phyloP scores from a whole-genome alignment of 2,113 vertebrate genomes.

The Tor tambroides region DNA sequence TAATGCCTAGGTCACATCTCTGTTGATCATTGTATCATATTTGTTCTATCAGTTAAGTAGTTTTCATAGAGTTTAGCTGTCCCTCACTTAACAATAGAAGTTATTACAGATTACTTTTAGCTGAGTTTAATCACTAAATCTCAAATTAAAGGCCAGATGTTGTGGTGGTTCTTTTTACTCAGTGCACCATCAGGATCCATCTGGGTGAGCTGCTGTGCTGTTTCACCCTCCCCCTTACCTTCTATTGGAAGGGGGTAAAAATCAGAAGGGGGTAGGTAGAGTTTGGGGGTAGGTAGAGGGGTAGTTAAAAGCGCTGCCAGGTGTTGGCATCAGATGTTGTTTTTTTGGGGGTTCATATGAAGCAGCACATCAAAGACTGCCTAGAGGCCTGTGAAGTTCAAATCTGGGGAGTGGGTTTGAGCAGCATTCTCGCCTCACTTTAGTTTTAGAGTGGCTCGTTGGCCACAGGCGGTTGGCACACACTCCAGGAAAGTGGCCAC shows the following conservation, averaged over 20 bases:
- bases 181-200: conserved; percentile 68
- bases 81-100: not conserved
- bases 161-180: conserved; percentile 17
- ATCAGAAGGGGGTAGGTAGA: conserved; percentile 61
- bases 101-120: conserved; percentile 6
- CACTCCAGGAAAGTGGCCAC: not conserved
- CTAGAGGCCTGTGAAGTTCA: conserved; percentile 68
- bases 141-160: conserved; percentile 30
- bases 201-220: conserved; percentile 66
- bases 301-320: conserved; percentile 74
- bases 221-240: conserved; percentile 52
- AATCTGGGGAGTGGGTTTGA: conserved; percentile 37
- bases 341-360: conserved; percentile 70
- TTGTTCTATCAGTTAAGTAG: not conserved
- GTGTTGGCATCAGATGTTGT: conserved; percentile 80
- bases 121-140: conserved; percentile 6
- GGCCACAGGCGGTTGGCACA: not conserved
- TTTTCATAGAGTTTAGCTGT: not conserved
- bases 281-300: conserved; percentile 55
- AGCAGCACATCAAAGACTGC: conserved; percentile 76
- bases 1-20: not conserved
- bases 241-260: conserved; percentile 60
- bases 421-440: conserved; percentile 25
- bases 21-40: not conserved
- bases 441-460: conserved; percentile 7